These are phyloP conservation scores for Ptychobarbus kaznakovi DNA, from an alignment of 2,797 vertebrate species.

Conservation along the genomic window DNA sequence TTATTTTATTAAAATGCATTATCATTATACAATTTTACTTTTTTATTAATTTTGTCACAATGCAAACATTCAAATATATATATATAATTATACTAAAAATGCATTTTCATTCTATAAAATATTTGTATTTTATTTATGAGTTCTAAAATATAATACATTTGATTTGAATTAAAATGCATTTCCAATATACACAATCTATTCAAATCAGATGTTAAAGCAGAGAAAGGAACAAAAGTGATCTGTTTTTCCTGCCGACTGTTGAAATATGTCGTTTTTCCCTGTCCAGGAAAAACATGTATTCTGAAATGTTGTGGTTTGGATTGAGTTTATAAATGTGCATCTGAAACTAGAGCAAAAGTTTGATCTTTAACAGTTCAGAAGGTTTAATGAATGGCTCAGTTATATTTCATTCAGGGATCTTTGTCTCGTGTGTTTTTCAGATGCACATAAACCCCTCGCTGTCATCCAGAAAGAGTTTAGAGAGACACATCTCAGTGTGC, in stretches of 20 bases:
- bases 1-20: too few species aligned
- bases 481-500: neutral
- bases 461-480: neutral
- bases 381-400: neutral
- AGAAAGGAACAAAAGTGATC: neutral
- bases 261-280: neutral
- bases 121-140: too few species aligned
- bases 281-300: conserved; percentile 26
- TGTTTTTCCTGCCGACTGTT: conserved; percentile 4
- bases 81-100: too few species aligned
- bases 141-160: neutral
- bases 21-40: too few species aligned
- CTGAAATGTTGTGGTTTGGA: conserved; percentile 10
- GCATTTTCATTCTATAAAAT: too few species aligned
- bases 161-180: neutral
- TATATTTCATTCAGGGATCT: neutral
- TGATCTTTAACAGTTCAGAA: conserved; percentile 59
- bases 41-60: too few species aligned
- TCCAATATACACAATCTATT: neutral
- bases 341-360: conserved; percentile 39
- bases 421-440: neutral
- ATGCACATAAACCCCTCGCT: neutral
- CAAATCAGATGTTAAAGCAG: neutral
- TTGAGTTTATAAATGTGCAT: neutral
- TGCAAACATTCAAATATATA: too few species aligned